phyloP scores from a whole-genome alignment of 2,113 vertebrate genomes.

The Vulpes ferrilata region DNA sequence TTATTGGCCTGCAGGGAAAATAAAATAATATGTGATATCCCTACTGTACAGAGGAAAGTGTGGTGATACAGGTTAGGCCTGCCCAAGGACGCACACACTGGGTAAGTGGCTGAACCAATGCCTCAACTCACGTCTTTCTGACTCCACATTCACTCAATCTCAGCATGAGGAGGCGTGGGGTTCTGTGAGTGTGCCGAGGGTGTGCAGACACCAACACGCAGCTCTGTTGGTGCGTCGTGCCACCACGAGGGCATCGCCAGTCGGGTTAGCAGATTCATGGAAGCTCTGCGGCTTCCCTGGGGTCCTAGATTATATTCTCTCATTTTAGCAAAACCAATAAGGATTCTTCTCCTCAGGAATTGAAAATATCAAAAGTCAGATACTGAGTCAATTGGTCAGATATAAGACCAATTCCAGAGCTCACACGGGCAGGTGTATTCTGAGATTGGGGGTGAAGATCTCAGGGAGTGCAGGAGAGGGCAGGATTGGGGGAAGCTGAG shows the following conservation, averaged over 20 bases:
- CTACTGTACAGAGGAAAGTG: neutral
- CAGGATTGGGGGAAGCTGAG: neutral
- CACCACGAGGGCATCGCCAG: accelerated
- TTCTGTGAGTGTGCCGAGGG: neutral
- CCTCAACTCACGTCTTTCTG: neutral
- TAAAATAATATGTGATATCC: neutral
- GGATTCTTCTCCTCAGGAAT: neutral
- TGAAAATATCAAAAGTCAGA: neutral
- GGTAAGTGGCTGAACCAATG: neutral
- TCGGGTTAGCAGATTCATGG: neutral
- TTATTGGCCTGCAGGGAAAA: neutral
- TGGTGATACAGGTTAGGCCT: neutral
- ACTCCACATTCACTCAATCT: neutral
- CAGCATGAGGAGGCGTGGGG: neutral
- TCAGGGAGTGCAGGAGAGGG: accelerated
- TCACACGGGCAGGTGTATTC: neutral
- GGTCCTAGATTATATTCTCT: neutral
- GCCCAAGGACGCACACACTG: neutral
- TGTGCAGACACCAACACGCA: neutral
- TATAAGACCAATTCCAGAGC: neutral
- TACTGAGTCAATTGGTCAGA: neutral
- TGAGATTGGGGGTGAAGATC: neutral
- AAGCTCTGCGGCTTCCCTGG: neutral
- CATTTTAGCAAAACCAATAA: neutral
- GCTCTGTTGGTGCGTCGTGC: neutral